phyloP scores from a whole-genome alignment of 2,888 invertebrate species.

The Leucophora obtusa region DNA sequence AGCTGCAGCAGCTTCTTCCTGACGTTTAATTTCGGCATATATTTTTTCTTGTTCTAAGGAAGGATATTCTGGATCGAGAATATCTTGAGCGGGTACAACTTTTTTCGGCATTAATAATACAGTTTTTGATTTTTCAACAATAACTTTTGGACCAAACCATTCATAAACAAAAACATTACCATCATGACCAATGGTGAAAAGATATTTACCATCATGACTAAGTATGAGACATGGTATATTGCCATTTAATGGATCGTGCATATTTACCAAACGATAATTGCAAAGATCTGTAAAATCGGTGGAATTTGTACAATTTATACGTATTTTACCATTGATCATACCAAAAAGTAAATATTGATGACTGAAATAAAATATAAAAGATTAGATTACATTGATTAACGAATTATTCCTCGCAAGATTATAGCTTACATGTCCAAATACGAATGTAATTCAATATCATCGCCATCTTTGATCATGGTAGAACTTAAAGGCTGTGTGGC shows the following conservation, averaged over 20 bases:
- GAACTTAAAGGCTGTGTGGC: conserved; percentile 79
- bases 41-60: conserved; percentile 84
- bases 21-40: conserved; percentile 80
- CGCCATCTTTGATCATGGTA: conserved; percentile 80
- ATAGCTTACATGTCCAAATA: conserved; percentile 80
- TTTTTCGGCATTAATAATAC: conserved; percentile 57
- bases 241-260: conserved; percentile 88
- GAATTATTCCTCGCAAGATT: background rate
- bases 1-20: conserved; percentile 77
- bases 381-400: too few relatives aligned
- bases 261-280: conserved; percentile 84
- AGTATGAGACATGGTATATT: conserved; percentile 83
- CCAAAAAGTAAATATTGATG: conserved; percentile 82
- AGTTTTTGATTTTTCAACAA: background rate
- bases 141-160: conserved; percentile 77
- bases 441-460: conserved; percentile 81
- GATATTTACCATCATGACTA: conserved; percentile 80
- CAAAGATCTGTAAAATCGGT: conserved; percentile 80
- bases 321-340: conserved; percentile 82
- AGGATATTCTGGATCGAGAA: conserved; percentile 71
- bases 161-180: conserved; percentile 87
- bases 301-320: conserved; percentile 80
- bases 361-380: conserved; percentile 70
- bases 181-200: conserved; percentile 85
- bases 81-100: conserved; percentile 68